Evolutionary conservation across 2,797 vertebrate species (phyloP), one percentile per base, ranked within the genome.

Genomic region (Danio aesculapii): DNA sequence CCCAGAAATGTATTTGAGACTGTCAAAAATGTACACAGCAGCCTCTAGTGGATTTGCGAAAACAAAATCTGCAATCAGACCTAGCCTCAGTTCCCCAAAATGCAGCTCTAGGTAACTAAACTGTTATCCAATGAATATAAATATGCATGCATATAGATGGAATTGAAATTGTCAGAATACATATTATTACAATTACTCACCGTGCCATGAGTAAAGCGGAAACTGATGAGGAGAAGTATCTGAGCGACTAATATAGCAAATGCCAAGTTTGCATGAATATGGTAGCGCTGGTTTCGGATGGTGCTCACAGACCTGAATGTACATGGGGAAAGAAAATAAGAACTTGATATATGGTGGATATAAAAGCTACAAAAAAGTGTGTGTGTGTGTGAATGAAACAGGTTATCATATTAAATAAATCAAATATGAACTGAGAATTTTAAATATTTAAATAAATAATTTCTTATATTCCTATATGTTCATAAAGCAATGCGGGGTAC

Each of bases 221-320:
- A 96, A 80, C 98, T 99, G 92, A 95, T 88, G 49, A 99, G 96
- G 72, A 99, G 94, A 77, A 98, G 90, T 64, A 97, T 94, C 92
- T 99, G 96, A 8, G 97, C 97, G 88, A 98, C 95, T 84, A 99
- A 91, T 81, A 99, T 95, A 6, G 98, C 95, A 0, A 96, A 97
- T 62, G 97, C 97, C 83, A 99, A 91, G 89, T 98, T 99, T 88
- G 97, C 97, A 0, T 99, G 98, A 91, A 99, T 99, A 88, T 99
- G 98, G 90, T 98, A 98, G 50, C 97, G 96, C 81, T 99, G 97
- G 91, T 97, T 99, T 44, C 96, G 93, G 75, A 99, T 98, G 87
- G 97, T 97, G 87, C 96, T 99, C 69, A 98, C 98, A 0, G 98
- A 99, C 80, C 98, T 99, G 91, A 14, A 84, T 2, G 59, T 10